These are phyloP conservation scores for Drosophila ananassae DNA, from an alignment of 1,140 invertebrate species.

Conservation along the genomic window DNA sequence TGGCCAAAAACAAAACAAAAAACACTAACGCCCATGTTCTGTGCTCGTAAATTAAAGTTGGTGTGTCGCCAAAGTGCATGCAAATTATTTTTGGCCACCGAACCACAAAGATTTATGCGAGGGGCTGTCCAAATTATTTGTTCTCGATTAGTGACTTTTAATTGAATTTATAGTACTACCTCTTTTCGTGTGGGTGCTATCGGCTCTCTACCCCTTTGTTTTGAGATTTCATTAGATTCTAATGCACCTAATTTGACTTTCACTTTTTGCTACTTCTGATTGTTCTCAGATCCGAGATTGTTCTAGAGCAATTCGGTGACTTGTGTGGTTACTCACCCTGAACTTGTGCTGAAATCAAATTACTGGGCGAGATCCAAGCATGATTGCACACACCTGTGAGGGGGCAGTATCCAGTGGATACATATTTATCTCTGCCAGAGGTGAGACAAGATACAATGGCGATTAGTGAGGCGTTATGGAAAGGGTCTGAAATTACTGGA, in stretches of 20 bases:
- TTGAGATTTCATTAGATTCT: slow-evolving; percentile 8
- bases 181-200: slow-evolving; percentile 29
- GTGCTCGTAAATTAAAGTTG: slow-evolving; percentile 66
- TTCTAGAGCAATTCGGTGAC: slow-evolving; percentile 56
- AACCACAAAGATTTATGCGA: slow-evolving; percentile 60
- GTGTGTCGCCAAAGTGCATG: slow-evolving; percentile 73
- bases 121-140: slow-evolving; percentile 30
- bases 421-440: slow-evolving; percentile 35
- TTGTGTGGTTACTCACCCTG: slow-evolving; percentile 70
- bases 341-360: slow-evolving; percentile 60
- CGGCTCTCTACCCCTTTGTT: not conserved
- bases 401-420: slow-evolving; percentile 2
- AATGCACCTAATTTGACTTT: slow-evolving; percentile 50
- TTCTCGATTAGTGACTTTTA: slow-evolving; percentile 56
- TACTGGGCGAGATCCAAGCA: slow-evolving; percentile 36
- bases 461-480: slow-evolving; percentile 6
- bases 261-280: slow-evolving; percentile 61
- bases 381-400: slow-evolving; percentile 54
- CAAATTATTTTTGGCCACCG: slow-evolving; percentile 52
- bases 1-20: slow-evolving; percentile 9
- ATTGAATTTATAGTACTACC: slow-evolving; percentile 37
- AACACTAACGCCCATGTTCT: slow-evolving; percentile 53
- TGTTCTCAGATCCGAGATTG: slow-evolving; percentile 45
- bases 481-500: not conserved
- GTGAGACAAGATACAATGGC: slow-evolving; percentile 11